Evolutionary conservation across 2,888 invertebrate genomes (phyloP).

Genomic region (Dimorphilus gyrociliatus): DNA sequence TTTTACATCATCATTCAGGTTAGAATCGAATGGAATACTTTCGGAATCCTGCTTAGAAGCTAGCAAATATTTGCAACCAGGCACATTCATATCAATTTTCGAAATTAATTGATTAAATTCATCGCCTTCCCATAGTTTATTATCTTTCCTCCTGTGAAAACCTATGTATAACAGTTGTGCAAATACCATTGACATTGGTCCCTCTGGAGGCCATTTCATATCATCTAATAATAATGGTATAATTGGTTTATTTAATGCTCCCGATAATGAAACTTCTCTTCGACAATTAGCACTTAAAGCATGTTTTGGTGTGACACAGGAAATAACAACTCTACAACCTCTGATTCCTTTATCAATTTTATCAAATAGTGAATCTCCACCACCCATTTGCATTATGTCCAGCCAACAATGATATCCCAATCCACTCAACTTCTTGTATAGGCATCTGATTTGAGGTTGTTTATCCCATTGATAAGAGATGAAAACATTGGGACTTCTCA

Average conservation of each 20-base stretch:
- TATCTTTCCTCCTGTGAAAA: too few species aligned
- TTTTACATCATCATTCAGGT: too few species aligned
- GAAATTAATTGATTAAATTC: too few species aligned
- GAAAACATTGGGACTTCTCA: too few species aligned
- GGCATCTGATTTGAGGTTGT: constrained; percentile 21
- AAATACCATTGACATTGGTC: constrained; percentile 31
- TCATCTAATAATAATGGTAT: constrained; percentile 27
- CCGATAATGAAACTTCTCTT: constrained; percentile 27
- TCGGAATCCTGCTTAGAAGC: too few species aligned
- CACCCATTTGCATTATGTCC: constrained; percentile 35
- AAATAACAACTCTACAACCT: constrained; percentile 21
- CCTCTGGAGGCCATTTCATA: constrained; percentile 28
- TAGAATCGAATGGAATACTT: too few species aligned
- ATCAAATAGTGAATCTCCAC: constrained; percentile 32
- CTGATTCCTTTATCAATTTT: constrained; percentile 30
- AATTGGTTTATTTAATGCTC: constrained; percentile 28
- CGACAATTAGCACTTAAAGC: constrained; percentile 29
- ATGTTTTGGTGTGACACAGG: constrained; percentile 30
- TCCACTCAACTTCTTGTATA: constrained; percentile 18
- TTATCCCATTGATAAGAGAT: constrained; percentile 34
- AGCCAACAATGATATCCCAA: constrained; percentile 28
- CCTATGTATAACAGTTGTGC: constrained; percentile 26
- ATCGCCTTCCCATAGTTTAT: too few species aligned
- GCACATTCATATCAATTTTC: too few species aligned
- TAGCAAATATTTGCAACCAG: too few species aligned